phyloP scores from a whole-genome alignment of 2,113 vertebrate species.

The Chaetops frenatus region DNA sequence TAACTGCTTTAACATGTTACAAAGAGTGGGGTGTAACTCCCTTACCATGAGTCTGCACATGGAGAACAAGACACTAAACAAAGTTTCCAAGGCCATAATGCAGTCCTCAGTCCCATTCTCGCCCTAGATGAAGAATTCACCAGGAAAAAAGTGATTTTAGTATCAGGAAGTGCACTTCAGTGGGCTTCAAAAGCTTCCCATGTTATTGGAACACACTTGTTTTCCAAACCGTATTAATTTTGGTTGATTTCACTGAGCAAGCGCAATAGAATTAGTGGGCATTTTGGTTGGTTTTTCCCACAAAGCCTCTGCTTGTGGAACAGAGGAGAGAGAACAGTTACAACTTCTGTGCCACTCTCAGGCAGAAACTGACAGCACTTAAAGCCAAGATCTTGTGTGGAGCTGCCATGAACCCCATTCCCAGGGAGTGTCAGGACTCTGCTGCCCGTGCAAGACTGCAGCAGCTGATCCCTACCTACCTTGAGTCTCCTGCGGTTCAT shows the following conservation, averaged over 20 bases:
- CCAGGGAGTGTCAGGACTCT: background rate
- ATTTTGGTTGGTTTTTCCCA: background rate
- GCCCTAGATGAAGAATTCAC: slow-evolving; percentile 72
- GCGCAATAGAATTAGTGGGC: background rate
- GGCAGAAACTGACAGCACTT: background rate
- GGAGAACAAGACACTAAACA: slow-evolving; percentile 92
- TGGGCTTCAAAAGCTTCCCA: background rate
- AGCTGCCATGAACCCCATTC: background rate
- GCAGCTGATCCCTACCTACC: slow-evolving; percentile 82
- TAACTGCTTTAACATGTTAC: background rate
- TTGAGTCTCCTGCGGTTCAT: slow-evolving; percentile 94
- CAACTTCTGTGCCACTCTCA: background rate
- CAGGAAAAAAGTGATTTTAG: background rate
- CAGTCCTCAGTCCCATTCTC: slow-evolving; percentile 91
- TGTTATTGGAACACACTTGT: background rate
- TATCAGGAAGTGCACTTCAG: background rate
- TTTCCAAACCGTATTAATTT: background rate
- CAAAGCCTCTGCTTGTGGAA: too few relatives aligned
- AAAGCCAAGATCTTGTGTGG: background rate
- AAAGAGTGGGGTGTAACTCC: background rate
- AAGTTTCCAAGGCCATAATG: slow-evolving; percentile 88
- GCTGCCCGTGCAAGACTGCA: background rate
- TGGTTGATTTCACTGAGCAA: background rate
- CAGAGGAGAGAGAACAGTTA: background rate
- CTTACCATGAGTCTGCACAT: slow-evolving; percentile 99